A percentile compares a stretch with the other conserved stretches of the same genome.
phyloP scores from a whole-genome alignment of 2,888 invertebrate species.

The Dicycla oo region DNA sequence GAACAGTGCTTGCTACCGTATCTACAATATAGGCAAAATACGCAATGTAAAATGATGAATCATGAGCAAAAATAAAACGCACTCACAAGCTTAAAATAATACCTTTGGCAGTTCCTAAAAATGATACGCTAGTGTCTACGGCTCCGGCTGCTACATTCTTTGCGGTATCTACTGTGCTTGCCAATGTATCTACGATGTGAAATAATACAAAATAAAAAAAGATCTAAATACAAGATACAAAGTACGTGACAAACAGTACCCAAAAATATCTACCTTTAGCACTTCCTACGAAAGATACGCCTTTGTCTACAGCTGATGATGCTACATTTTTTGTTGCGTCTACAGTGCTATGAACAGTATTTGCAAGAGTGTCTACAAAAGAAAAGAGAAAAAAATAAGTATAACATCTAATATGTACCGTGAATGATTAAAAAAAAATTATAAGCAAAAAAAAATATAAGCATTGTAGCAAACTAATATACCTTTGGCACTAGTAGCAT shows the following conservation, averaged over 20 bases:
- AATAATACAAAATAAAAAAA: constrained; percentile 37
- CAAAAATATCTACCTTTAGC: constrained; percentile 73
- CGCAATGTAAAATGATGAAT: constrained; percentile 34
- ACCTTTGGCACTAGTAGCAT: constrained; percentile 77
- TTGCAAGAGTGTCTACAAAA: constrained; percentile 65
- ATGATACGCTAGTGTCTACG: constrained; percentile 73
- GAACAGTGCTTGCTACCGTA: constrained; percentile 75
- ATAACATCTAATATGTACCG: neutral
- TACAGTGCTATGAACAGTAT: constrained; percentile 74
- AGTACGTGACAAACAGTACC: neutral
- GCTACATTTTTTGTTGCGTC: constrained; percentile 79
- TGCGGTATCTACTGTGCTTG: constrained; percentile 76
- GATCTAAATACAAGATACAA: constrained; percentile 16
- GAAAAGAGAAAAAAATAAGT: constrained; percentile 6
- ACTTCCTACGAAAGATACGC: constrained; percentile 70
- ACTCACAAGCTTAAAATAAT: constrained; percentile 40
- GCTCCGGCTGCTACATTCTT: constrained; percentile 73
- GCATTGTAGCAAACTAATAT: constrained; percentile 27
- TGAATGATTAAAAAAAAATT: constrained; percentile 3
- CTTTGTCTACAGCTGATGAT: constrained; percentile 75
- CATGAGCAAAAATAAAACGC: constrained; percentile 26
- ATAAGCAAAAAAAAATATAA: neutral
- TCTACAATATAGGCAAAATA: constrained; percentile 73
- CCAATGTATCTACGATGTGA: constrained; percentile 73
- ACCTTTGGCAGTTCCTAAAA: constrained; percentile 77